phyloP scores from a whole-genome alignment of 2,797 vertebrate genomes.

The Sebastes dallii region DNA sequence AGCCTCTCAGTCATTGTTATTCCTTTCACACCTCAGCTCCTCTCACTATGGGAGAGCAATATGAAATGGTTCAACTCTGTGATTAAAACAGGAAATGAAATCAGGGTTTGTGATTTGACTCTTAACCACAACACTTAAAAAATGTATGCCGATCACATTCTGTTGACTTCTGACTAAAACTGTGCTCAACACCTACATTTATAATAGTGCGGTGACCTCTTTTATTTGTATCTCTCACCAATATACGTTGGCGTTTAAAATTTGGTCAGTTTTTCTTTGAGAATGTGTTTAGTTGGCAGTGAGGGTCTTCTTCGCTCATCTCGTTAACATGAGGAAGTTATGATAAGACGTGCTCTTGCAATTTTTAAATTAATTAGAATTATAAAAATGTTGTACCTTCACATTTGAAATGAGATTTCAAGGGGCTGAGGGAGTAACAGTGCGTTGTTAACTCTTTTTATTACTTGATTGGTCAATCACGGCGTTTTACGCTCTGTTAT shows the following conservation, averaged over 20 bases:
- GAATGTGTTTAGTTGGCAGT: slow-evolving; percentile 7
- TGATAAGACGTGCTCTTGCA: neutral
- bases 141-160: slow-evolving; percentile 4
- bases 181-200: slow-evolving; percentile 18
- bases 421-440: neutral
- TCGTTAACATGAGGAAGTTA: neutral
- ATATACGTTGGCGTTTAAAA: slow-evolving; percentile 4
- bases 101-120: slow-evolving; percentile 53
- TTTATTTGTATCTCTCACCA: neutral
- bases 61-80: slow-evolving; percentile 66
- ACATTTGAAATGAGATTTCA: neutral
- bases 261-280: slow-evolving; percentile 3
- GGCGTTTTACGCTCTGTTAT: no score
- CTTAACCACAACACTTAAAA: slow-evolving; percentile 36
- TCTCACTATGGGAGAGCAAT: slow-evolving; percentile 62
- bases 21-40: slow-evolving; percentile 76
- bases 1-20: slow-evolving; percentile 76
- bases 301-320: slow-evolving; percentile 6
- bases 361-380: neutral
- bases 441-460: neutral
- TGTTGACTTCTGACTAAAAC: slow-evolving; percentile 6
- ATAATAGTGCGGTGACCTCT: neutral
- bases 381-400: neutral
- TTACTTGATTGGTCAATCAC: no score
- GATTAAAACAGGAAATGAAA: slow-evolving; percentile 67